Evolutionary conservation across 1,140 invertebrate genomes (phyloP).

Genomic region (Drosophila sturtevanti): DNA sequence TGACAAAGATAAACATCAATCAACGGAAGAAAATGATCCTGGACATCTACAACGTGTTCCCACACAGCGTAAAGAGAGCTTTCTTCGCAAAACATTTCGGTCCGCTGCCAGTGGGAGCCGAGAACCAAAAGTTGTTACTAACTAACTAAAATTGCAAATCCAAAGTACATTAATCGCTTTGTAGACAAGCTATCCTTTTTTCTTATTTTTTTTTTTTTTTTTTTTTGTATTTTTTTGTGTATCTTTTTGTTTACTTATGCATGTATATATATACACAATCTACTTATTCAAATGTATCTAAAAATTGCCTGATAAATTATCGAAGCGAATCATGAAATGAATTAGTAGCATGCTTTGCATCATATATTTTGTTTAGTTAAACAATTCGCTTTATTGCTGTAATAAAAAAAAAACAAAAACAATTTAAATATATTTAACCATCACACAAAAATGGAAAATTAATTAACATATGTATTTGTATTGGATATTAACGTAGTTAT

Average conservation of each 20-base stretch:
- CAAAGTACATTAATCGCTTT: constrained; percentile 34
- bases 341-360: too few relatives aligned
- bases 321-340: too few relatives aligned
- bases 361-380: too few relatives aligned
- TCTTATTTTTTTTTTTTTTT: background rate
- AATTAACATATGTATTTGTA: too few relatives aligned
- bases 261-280: constrained; percentile 29
- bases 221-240: background rate
- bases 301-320: too few relatives aligned
- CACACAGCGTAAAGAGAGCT: constrained; percentile 76
- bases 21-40: background rate
- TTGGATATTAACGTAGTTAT: background rate
- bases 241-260: background rate
- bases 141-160: constrained; percentile 40
- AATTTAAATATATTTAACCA: too few relatives aligned
- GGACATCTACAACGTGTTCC: constrained; percentile 26
- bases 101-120: constrained; percentile 65
- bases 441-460: too few relatives aligned
- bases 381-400: too few relatives aligned
- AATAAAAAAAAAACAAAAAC: too few relatives aligned
- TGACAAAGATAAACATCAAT: background rate
- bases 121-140: constrained; percentile 61
- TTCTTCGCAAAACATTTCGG: constrained; percentile 79
- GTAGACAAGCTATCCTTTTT: background rate
- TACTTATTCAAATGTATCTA: too few relatives aligned